These are phyloP conservation scores for Clarias gariepinus DNA, from an alignment of 2,113 vertebrate species.

Conservation along the genomic window DNA sequence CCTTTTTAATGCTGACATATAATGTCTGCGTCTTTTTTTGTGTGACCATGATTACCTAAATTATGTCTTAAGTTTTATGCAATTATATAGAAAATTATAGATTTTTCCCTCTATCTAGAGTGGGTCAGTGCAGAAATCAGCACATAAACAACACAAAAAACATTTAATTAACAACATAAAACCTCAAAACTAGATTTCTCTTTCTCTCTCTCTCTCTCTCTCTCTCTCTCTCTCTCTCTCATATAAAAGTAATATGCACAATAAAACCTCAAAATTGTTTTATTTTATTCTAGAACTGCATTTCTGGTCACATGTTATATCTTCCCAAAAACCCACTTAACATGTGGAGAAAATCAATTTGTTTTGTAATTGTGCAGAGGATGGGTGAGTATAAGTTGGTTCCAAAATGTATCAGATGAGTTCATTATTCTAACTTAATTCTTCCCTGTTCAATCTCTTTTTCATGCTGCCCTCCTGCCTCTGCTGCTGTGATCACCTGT, in stretches of 20 bases:
- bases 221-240: neutral
- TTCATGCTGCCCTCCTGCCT: conserved; percentile 56
- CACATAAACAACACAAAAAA: neutral
- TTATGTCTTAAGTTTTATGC: neutral
- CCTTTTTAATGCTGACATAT: too few relatives aligned
- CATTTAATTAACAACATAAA: neutral
- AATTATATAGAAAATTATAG: conserved; percentile 53
- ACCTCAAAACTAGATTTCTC: neutral
- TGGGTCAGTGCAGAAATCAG: conserved; percentile 50
- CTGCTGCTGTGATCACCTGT: conserved; percentile 44
- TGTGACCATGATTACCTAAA: neutral
- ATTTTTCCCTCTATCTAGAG: conserved; percentile 63
- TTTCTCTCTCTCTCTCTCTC: neutral
- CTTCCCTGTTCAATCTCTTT: conserved; percentile 58
- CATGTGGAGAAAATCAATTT: neutral
- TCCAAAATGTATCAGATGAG: neutral
- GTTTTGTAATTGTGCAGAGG: neutral
- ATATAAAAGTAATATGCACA: neutral
- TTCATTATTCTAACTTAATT: conserved; percentile 59
- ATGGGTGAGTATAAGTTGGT: conserved; percentile 32
- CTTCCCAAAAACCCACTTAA: neutral
- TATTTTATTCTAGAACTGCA: neutral
- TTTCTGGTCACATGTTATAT: neutral
- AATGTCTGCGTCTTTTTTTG: neutral
- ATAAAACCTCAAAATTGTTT: neutral